These are phyloP conservation scores for Phaethon lepturus DNA, from an alignment of 2,113 vertebrate genomes.

Conservation along the genomic window DNA sequence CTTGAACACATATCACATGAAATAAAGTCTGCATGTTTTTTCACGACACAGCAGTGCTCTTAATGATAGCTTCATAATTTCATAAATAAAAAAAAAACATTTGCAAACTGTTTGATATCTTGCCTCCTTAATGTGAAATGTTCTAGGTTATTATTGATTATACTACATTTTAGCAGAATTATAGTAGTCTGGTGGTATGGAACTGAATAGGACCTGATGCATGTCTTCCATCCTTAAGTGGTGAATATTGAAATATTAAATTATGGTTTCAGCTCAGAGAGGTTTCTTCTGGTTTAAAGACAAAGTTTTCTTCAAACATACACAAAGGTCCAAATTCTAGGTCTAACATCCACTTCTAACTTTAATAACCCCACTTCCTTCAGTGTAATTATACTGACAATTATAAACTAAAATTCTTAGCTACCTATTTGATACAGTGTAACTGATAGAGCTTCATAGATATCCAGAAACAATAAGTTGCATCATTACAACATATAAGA, in stretches of 20 bases:
- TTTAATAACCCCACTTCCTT: neutral
- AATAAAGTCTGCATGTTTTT: neutral
- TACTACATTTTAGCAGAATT: neutral
- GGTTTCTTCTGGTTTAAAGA: neutral
- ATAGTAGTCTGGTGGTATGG: neutral
- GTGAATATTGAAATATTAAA: neutral
- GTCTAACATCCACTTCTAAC: neutral
- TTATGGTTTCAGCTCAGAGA: neutral
- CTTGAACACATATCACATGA: neutral
- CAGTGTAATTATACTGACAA: neutral
- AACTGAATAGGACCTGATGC: neutral
- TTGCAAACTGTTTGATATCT: neutral
- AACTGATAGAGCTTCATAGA: neutral
- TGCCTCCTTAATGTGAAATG: neutral
- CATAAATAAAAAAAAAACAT: neutral
- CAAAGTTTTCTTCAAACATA: neutral
- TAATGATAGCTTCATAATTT: neutral
- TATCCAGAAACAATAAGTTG: neutral
- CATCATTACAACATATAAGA: neutral
- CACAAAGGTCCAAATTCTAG: neutral
- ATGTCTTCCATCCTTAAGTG: neutral
- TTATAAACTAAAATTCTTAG: neutral
- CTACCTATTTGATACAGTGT: neutral
- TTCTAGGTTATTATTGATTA: neutral
- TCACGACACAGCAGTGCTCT: neutral